phyloP scores from a whole-genome alignment of 2,888 invertebrate species.

The Athetis lepigone region DNA sequence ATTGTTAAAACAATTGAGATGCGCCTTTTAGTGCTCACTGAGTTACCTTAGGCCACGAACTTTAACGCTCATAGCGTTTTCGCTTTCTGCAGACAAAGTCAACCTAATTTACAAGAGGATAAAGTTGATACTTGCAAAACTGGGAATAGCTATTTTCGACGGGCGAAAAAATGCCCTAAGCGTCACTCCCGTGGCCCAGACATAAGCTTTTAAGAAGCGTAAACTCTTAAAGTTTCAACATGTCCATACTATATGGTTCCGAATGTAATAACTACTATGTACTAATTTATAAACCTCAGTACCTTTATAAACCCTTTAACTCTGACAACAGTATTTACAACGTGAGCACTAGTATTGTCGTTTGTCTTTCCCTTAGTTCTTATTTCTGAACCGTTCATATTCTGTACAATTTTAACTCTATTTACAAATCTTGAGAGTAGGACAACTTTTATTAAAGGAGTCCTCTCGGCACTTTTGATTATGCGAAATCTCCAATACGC shows the following conservation, averaged over 20 bases:
- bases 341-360: constrained; percentile 87
- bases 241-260: constrained; percentile 33
- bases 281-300: constrained; percentile 70
- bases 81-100: too few species aligned
- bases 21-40: constrained; percentile 59
- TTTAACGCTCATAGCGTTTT: too few species aligned
- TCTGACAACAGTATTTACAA: constrained; percentile 82
- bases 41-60: too few species aligned
- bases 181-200: too few species aligned
- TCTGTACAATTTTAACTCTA: constrained; percentile 66
- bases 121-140: too few species aligned
- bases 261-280: constrained; percentile 50
- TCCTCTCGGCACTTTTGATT: constrained; percentile 49
- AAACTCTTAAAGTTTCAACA: constrained; percentile 55
- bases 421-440: constrained; percentile 53
- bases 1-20: constrained; percentile 37
- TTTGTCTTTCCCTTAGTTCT: constrained; percentile 76
- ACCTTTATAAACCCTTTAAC: constrained; percentile 70
- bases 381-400: constrained; percentile 65
- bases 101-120: too few species aligned
- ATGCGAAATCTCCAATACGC: constrained; percentile 22
- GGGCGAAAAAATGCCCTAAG: too few species aligned
- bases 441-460: constrained; percentile 30
- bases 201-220: constrained; percentile 53
- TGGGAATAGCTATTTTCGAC: too few species aligned